These are phyloP conservation scores for Caenorhabditis plicata DNA, from an alignment of 2,888 invertebrate species.

Conservation along the genomic window DNA sequence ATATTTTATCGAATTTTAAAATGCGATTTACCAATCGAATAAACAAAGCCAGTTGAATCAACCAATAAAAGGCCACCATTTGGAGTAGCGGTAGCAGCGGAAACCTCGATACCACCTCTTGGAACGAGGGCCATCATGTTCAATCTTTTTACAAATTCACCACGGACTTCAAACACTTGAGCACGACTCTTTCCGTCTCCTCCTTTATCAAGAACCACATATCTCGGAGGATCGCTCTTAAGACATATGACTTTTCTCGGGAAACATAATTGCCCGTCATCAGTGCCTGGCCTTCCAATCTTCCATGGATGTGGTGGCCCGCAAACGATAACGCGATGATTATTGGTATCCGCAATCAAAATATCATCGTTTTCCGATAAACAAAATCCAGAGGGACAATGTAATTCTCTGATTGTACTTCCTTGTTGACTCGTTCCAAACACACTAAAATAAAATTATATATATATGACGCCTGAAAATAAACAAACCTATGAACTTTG, in stretches of 20 bases:
- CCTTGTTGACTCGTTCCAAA: conserved; percentile 50
- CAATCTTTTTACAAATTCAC: conserved; percentile 46
- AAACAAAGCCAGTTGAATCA: conserved; percentile 49
- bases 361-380: conserved; percentile 58
- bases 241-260: conserved; percentile 54
- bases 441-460: too few species aligned
- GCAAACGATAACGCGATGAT: conserved; percentile 57
- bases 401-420: conserved; percentile 48
- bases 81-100: conserved; percentile 41
- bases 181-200: conserved; percentile 43
- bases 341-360: conserved; percentile 60
- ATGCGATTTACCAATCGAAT: conserved; percentile 19
- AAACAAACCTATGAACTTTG: conserved; percentile 31
- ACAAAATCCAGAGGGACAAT: conserved; percentile 58
- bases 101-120: conserved; percentile 44
- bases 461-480: too few species aligned
- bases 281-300: conserved; percentile 50
- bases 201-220: conserved; percentile 50
- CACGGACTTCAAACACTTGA: conserved; percentile 45
- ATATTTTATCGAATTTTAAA: neutral
- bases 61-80: conserved; percentile 53
- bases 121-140: conserved; percentile 41
- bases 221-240: conserved; percentile 36
- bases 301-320: conserved; percentile 50
- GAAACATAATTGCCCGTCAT: conserved; percentile 59